phyloP scores from a whole-genome alignment of 2,888 invertebrate genomes.

The Amaurobius ferox region DNA sequence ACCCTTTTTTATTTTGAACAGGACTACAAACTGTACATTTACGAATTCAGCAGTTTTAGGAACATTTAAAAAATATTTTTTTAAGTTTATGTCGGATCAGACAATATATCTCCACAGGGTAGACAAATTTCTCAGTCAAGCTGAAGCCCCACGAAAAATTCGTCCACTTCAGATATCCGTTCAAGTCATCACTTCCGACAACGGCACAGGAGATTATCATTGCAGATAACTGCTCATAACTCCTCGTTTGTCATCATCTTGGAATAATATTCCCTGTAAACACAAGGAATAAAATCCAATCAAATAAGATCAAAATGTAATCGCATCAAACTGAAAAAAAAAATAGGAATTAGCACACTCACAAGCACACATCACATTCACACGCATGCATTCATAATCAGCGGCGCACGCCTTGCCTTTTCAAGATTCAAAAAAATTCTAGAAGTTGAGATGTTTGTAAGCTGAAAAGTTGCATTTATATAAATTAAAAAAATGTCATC shows the following conservation, averaged over 20 bases:
- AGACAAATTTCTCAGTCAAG: slow-evolving; percentile 29
- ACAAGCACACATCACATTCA: slow-evolving; percentile 1
- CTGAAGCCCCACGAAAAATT: not conserved
- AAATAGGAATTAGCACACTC: slow-evolving; percentile 9
- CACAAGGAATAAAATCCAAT: slow-evolving; percentile 31
- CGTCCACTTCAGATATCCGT: slow-evolving; percentile 71
- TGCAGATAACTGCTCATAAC: slow-evolving; percentile 57
- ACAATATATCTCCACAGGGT: slow-evolving; percentile 48
- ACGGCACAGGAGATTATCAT: slow-evolving; percentile 51
- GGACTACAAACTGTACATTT: no score
- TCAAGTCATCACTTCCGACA: slow-evolving; percentile 62
- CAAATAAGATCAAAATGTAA: slow-evolving; percentile 62
- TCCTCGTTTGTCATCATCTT: slow-evolving; percentile 65
- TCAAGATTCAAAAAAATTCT: no score
- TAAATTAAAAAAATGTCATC: no score
- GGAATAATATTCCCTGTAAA: slow-evolving; percentile 5
- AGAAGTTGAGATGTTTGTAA: no score
- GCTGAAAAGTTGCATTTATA: no score
- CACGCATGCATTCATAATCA: not conserved
- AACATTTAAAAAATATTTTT: not conserved
- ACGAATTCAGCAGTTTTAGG: no score
- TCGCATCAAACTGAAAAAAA: not conserved
- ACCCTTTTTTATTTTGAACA: no score
- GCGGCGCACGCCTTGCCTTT: no score
- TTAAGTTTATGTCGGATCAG: slow-evolving; percentile 40